These are phyloP conservation scores for Drosophila ustulata DNA, from an alignment of 2,888 invertebrate genomes.

Conservation along the genomic window DNA sequence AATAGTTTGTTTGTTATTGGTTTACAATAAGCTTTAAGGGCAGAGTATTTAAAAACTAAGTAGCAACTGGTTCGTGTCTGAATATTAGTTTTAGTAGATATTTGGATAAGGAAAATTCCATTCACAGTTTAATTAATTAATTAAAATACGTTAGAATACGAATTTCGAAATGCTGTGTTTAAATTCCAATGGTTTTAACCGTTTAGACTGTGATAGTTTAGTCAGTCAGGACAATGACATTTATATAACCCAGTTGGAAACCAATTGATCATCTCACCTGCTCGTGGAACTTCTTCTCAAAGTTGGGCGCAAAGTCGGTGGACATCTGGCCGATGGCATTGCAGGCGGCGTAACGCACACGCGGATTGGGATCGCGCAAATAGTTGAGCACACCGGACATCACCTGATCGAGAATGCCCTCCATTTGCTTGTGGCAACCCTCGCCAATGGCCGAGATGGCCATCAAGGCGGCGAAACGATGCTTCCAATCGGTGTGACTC, in stretches of 20 bases:
- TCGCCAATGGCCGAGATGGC: conserved; percentile 99
- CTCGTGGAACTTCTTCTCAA: conserved; percentile 99
- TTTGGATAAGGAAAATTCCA: too few species aligned
- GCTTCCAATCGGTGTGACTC: conserved; percentile 92
- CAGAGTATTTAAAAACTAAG: too few species aligned
- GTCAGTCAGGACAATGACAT: neutral
- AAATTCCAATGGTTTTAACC: too few species aligned
- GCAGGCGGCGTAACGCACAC: conserved; percentile 95
- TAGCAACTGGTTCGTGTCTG: too few species aligned
- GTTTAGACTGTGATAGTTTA: too few species aligned
- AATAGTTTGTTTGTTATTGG: too few species aligned
- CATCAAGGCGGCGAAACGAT: conserved; percentile 98
- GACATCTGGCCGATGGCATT: conserved; percentile 99
- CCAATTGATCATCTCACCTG: conserved; percentile 84
- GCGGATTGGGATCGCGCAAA: conserved; percentile 89
- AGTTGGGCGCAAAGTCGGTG: conserved; percentile 98
- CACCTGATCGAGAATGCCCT: conserved; percentile 95
- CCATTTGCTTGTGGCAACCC: conserved; percentile 99
- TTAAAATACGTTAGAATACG: too few species aligned
- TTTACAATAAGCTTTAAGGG: too few species aligned
- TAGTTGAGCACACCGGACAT: conserved; percentile 95
- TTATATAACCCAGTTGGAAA: too few species aligned
- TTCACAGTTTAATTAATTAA: too few species aligned
- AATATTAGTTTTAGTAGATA: too few species aligned
- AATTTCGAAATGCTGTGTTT: too few species aligned